Percentiles rank a stretch among this genome's conserved stretches.
Conservation (phyloP, 2,888 invertebrate genomes). For the Limnephilus rhombicus region DNA sequence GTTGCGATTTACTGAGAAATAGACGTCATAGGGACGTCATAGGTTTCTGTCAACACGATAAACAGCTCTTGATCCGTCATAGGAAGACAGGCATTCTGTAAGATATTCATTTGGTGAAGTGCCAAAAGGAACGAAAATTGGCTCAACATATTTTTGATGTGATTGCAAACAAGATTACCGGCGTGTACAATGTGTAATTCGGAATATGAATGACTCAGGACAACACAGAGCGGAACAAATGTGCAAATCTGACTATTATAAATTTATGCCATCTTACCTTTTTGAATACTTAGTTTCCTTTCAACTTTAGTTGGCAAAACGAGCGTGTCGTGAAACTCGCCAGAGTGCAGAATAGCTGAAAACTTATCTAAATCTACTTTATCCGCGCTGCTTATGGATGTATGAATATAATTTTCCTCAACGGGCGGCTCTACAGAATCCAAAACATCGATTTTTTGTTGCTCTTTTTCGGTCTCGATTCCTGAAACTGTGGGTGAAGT, state of each 20-base stretch:
- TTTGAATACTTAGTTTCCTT: slow-evolving; percentile 54
- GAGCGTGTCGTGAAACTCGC: slow-evolving; percentile 64
- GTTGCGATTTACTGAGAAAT: slow-evolving; percentile 26
- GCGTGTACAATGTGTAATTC: not conserved
- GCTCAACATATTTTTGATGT: slow-evolving; percentile 38
- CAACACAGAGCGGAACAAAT: not conserved
- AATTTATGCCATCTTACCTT: slow-evolving; percentile 59
- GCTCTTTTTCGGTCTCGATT: slow-evolving; percentile 30
- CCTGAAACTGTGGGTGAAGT: not conserved
- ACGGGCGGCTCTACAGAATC: not conserved
- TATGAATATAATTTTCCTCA: not conserved
- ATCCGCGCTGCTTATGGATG: not conserved
- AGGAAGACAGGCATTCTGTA: slow-evolving; percentile 37
- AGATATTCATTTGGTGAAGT: not conserved
- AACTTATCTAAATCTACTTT: slow-evolving; percentile 6
- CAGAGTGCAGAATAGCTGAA: slow-evolving; percentile 58
- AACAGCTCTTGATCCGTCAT: slow-evolving; percentile 30
- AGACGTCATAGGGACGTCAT: slow-evolving; percentile 43
- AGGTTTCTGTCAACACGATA: slow-evolving; percentile 23
- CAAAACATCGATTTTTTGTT: slow-evolving; percentile 6
- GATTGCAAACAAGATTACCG: slow-evolving; percentile 51
- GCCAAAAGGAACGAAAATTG: slow-evolving; percentile 42
- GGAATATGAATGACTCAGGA: slow-evolving; percentile 28
- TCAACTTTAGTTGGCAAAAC: slow-evolving; percentile 62
- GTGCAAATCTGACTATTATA: slow-evolving; percentile 9